Conservation (phyloP, 2,888 invertebrate species). For the Sphinx pinastri region DNA sequence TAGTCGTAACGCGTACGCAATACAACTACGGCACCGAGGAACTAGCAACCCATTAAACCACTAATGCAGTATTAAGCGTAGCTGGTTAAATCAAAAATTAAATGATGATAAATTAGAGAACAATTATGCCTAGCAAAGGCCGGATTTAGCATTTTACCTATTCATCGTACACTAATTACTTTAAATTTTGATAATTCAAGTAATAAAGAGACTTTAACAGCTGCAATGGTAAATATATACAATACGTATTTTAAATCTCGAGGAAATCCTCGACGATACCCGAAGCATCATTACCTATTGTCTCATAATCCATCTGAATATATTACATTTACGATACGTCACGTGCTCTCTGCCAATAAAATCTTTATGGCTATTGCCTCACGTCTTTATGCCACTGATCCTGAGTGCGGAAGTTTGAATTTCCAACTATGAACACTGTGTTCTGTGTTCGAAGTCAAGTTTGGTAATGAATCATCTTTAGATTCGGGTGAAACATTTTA, state of each 20-base stretch:
- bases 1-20: too few relatives aligned
- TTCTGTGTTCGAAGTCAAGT: slow-evolving; percentile 22
- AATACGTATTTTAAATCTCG: not conserved
- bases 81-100: too few relatives aligned
- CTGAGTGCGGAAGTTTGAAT: slow-evolving; percentile 44
- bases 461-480: not conserved
- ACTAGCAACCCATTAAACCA: too few relatives aligned
- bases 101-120: too few relatives aligned
- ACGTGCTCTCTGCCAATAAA: slow-evolving; percentile 62
- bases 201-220: too few relatives aligned
- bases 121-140: too few relatives aligned
- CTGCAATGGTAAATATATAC: not conserved
- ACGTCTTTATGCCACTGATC: slow-evolving; percentile 62
- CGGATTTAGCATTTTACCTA: too few relatives aligned
- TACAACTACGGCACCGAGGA: too few relatives aligned
- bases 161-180: too few relatives aligned
- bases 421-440: slow-evolving; percentile 44
- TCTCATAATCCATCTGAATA: slow-evolving; percentile 72
- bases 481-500: not conserved
- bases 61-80: too few relatives aligned
- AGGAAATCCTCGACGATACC: slow-evolving; percentile 27
- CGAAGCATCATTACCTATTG: slow-evolving; percentile 62
- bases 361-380: slow-evolving; percentile 73
- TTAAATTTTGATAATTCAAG: too few relatives aligned
- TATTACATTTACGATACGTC: slow-evolving; percentile 65